Evolutionary conservation across 2,888 invertebrate genomes (phyloP).

Genomic region (Helobdella robusta): DNA sequence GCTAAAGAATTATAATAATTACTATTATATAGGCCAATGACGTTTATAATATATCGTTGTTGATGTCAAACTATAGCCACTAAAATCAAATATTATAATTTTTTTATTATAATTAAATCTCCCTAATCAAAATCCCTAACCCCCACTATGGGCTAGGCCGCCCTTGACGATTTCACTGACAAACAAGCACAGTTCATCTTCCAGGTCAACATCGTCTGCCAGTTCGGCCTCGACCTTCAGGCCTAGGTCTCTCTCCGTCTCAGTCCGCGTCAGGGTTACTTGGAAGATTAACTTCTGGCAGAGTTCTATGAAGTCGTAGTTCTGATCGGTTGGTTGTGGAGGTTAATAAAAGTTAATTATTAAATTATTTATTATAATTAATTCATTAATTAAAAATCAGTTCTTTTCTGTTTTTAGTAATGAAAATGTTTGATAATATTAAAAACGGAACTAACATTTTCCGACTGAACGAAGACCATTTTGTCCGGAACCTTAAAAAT

Average conservation of each 20-base stretch:
- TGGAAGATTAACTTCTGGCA: constrained; percentile 93
- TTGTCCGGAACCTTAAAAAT: constrained; percentile 92
- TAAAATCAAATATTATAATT: too few relatives aligned
- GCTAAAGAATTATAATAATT: too few relatives aligned
- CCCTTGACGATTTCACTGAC: constrained; percentile 90
- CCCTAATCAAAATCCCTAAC: constrained; percentile 58
- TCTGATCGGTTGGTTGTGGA: constrained; percentile 37
- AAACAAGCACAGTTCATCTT: constrained; percentile 92
- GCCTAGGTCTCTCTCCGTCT: constrained; percentile 91
- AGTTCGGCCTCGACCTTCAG: constrained; percentile 94
- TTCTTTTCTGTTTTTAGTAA: neutral
- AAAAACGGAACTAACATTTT: constrained; percentile 10
- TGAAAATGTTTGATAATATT: neutral
- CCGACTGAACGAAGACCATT: constrained; percentile 83
- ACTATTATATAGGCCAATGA: too few relatives aligned
- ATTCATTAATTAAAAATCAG: neutral
- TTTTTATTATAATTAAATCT: too few relatives aligned
- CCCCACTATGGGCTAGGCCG: constrained; percentile 89
- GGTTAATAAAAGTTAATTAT: constrained; percentile 6
- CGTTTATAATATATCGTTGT: too few relatives aligned
- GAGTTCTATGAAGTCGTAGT: constrained; percentile 62
- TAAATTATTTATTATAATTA: neutral
- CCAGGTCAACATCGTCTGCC: constrained; percentile 79
- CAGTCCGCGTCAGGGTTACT: constrained; percentile 79
- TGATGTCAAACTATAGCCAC: too few relatives aligned